A percentile compares a stretch with the other conserved stretches of the same genome.
Conservation (phyloP, 64 coral and sea anemone genomes). For the Dendrophyllia cribrosa region DNA sequence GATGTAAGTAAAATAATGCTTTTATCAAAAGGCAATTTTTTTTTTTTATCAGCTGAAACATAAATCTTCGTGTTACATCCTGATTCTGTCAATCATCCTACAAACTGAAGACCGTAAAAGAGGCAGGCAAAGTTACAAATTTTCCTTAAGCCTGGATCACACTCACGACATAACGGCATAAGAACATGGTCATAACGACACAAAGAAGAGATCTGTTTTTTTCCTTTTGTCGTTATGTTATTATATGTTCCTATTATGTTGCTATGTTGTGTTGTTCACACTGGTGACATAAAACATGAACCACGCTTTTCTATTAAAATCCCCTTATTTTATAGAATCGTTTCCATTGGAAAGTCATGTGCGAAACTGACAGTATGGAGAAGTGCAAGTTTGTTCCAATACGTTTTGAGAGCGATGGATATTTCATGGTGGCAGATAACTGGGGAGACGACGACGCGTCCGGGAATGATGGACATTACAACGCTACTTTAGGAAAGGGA, state of each 20-base stretch:
- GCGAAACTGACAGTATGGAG: conserved; percentile 4
- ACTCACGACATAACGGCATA: no score
- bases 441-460: background rate
- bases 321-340: conserved; percentile 13
- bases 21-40: no score
- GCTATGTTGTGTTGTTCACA: no score
- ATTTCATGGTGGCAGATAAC: conserved; percentile 21
- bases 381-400: conserved; percentile 41
- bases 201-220: background rate
- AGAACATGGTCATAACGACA: no score
- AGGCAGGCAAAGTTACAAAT: no score
- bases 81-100: background rate
- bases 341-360: conserved; percentile 40
- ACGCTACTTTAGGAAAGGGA: background rate
- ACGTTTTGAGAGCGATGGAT: conserved; percentile 51
- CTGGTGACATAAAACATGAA: no score
- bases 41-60: no score
- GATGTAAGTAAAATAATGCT: conserved; percentile 11
- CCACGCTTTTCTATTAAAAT: background rate
- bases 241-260: background rate
- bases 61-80: no score
- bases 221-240: background rate
- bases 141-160: no score
- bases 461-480: conserved; percentile 9
- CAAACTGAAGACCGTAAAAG: no score